Evolutionary conservation across 64 coral and sea anemone genomes (phyloP), one percentile per base, ranked within the genome.

Genomic region (Hydrozoanthus tunicans): DNA sequence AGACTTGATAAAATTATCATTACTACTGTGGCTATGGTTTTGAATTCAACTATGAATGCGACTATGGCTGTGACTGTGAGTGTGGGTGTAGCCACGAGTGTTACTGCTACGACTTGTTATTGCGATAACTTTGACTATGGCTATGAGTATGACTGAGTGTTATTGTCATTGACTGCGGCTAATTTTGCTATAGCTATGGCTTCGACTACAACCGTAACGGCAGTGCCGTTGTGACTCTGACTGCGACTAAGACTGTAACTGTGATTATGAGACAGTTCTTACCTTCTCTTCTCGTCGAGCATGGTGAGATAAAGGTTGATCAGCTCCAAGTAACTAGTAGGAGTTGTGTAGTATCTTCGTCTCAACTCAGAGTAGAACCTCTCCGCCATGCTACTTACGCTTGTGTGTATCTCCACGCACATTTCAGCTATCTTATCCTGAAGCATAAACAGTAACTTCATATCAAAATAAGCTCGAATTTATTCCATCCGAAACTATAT

Each of bases 381-480:
- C 10, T 99, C 94, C 0, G 97, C 97, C 92, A 95, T 96, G 56
- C 81, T 83, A 53, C 97, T 99, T 1, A 99, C 97, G 78, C 97
- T 99, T 7, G 92, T 93, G 59, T 99, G 97, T 26, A 93, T 99
- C 60, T 99, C 97, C 9, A 99, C 97, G 83, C 97, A 99, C 97
- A 99, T 96, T 63, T 99, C 97, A 56, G 97, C 94, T 10, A 99
- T 91, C 55, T 91, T 92, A 24, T 90, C 90, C 93, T 96, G 59
- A 11, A 64, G 1, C 26, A 11, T 3, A 51, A 51, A 73, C 23
- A 73, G 43, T 32, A 9, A 73, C 6, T 73, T 24, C 10, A 26
- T 5, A 74, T 32, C 71, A 51, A 7, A 23, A 51, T 32, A 74
- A 9, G 2, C 32, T 43, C 32, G 32, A 43, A 43, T 43, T 43